phyloP scores from a whole-genome alignment of 1,140 invertebrate genomes.

The Dendrolimus punctatus region DNA sequence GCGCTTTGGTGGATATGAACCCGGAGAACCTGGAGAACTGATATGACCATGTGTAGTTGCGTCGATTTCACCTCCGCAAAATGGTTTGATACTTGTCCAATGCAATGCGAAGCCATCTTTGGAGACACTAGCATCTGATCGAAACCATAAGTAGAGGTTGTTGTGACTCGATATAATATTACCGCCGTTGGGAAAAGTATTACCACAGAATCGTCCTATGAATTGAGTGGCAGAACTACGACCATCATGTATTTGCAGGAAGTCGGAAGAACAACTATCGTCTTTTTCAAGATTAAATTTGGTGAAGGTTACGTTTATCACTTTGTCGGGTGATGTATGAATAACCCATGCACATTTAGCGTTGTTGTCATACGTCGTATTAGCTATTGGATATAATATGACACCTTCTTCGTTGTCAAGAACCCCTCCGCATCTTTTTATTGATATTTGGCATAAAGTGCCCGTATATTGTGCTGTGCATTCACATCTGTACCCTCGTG shows the following conservation, averaged over 20 bases:
- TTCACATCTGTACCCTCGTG: conserved; percentile 69
- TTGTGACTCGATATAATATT: conserved; percentile 83
- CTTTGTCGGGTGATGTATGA: conserved; percentile 74
- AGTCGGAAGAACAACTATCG: conserved; percentile 72
- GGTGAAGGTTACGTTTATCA: conserved; percentile 85
- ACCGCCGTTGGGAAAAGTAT: conserved; percentile 76
- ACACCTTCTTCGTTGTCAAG: conserved; percentile 73
- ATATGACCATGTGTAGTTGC: conserved; percentile 78
- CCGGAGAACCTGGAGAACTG: conserved; percentile 86
- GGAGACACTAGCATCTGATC: conserved; percentile 76
- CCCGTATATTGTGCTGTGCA: conserved; percentile 71
- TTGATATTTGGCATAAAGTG: conserved; percentile 37
- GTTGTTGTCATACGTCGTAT: conserved; percentile 75
- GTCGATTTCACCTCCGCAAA: conserved; percentile 80
- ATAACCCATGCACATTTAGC: conserved; percentile 89
- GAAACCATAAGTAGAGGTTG: conserved; percentile 84
- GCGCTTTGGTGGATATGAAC: conserved; percentile 83
- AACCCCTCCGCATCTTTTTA: conserved; percentile 78
- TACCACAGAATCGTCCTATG: conserved; percentile 85
- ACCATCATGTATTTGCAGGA: conserved; percentile 85
- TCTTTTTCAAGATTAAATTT: conserved; percentile 80
- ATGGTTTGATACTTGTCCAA: conserved; percentile 82
- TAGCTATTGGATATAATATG: conserved; percentile 78
- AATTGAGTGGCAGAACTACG: conserved; percentile 76
- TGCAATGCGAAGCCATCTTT: conserved; percentile 80